A percentile compares a stretch with the other conserved stretches of the same genome.
phyloP scores from a whole-genome alignment of 2,888 invertebrate species.

The Eupsilia transversa region DNA sequence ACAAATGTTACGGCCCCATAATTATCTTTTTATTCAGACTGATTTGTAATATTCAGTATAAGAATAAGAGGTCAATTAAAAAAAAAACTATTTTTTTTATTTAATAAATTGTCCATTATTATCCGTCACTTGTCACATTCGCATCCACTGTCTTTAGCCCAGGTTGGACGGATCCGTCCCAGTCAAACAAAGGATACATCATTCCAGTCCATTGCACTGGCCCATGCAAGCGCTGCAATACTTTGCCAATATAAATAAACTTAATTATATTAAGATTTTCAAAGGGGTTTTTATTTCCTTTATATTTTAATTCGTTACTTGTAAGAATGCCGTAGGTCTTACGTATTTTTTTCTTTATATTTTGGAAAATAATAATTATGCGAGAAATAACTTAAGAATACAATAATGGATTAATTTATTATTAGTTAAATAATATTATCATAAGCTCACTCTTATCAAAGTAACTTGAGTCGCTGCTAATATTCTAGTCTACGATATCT shows the following conservation, averaged over 20 bases:
- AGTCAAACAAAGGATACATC: neutral
- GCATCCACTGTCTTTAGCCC: neutral
- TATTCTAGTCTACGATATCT: conserved; percentile 46
- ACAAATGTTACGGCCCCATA: conserved; percentile 16
- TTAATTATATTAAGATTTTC: neutral
- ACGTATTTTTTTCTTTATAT: neutral
- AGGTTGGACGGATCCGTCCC: neutral
- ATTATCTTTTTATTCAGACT: neutral
- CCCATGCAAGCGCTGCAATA: too few relatives aligned
- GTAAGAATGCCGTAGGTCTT: neutral
- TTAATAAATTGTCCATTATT: neutral
- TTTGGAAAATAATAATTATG: neutral
- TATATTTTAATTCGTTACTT: neutral
- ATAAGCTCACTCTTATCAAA: conserved; percentile 20
- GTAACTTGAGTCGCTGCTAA: conserved; percentile 29
- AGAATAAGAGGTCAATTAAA: neutral
- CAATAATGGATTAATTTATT: neutral
- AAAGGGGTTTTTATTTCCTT: neutral
- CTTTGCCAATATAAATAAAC: neutral
- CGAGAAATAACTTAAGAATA: neutral
- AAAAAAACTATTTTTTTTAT: neutral
- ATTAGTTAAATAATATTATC: too few relatives aligned
- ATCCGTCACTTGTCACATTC: neutral
- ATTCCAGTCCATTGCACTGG: neutral
- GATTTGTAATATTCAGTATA: neutral